Evolutionary conservation across 2,797 vertebrate genomes (phyloP).

Genomic region (Carapus acus): DNA sequence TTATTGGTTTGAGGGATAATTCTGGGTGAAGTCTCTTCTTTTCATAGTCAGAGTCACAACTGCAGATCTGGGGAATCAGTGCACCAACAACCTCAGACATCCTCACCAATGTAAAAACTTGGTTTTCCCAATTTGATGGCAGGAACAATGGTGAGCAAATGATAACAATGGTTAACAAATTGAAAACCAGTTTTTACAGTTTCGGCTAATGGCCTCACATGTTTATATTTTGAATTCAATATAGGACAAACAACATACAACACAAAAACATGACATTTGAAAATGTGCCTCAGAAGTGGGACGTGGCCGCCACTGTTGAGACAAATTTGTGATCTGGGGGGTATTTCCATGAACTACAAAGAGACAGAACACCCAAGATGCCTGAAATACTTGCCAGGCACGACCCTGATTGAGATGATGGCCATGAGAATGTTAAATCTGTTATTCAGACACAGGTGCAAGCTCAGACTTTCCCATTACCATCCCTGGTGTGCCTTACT

Average conservation of each 20-base stretch:
- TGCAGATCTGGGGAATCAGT: conserved; percentile 44
- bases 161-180: too few species aligned
- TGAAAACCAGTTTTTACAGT: too few species aligned
- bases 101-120: conserved; percentile 41
- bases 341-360: conserved; percentile 15
- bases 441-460: conserved; percentile 29
- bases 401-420: conserved; percentile 31
- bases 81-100: conserved; percentile 47
- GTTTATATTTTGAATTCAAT: conserved; percentile 18
- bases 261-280: conserved; percentile 24
- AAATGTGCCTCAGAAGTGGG: conserved; percentile 7
- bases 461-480: conserved; percentile 28
- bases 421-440: conserved; percentile 24
- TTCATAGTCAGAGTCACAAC: conserved; percentile 30
- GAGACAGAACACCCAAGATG: conserved; percentile 25
- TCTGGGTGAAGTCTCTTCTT: too few species aligned
- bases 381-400: conserved; percentile 25
- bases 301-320: conserved; percentile 4
- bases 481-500: conserved; percentile 22
- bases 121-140: too few species aligned
- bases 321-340: conserved; percentile 18
- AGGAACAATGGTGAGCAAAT: too few species aligned
- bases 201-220: conserved; percentile 2
- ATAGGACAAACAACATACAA: conserved; percentile 4
- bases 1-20: too few species aligned